Evolutionary conservation across 2,113 vertebrate species (phyloP), one percentile per base, ranked within the genome.

Genomic region (Chlorodrepanis virens): DNA sequence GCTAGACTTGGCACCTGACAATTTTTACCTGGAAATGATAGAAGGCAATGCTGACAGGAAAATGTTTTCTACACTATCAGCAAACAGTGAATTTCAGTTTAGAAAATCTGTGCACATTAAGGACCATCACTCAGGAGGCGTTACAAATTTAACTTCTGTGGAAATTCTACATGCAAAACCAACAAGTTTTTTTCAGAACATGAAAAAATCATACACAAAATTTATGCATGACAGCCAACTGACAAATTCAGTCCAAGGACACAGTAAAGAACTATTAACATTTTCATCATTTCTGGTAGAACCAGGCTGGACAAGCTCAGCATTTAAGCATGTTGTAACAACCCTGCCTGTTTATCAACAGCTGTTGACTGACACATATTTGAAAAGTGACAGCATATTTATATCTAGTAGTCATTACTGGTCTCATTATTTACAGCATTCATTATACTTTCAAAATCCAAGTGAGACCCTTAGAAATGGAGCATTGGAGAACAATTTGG

Each of bases 301-400:
- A 77, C 50, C 72, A 91, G 92, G 59, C 87, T 70, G 87, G 87
- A 89, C 81, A 85, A 94, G 77, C 71, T 96, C 94, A 65, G 49
- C 44, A 42, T 68, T 72, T 65, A 79, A 83, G 25, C 61, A 47
- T 25, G 17, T 87, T 81, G n/a, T 67, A 83, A 90, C 6, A 1
- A 39, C 45, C 27, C 31, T 87, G 27, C 67, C 80, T 75, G 24
- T 92, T 75, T 94, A 96, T 92, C 88, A 93, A 67, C 76, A 53
- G 11, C 47, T 23, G 0, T 56, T 89, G 42, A 93, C 63, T 63
- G 92, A 63, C 24, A 22, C 35, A 17, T 57, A 86, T 86, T 77
- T 90, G 27, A 81, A 94, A 91, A 92, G 65, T 68, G 69, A 47
- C 50, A 90, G 14, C 49, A 23, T 61, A 54, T 89, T 78, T 52